Conservation (phyloP, 2,113 vertebrate species). For the Prolemur simus region DNA sequence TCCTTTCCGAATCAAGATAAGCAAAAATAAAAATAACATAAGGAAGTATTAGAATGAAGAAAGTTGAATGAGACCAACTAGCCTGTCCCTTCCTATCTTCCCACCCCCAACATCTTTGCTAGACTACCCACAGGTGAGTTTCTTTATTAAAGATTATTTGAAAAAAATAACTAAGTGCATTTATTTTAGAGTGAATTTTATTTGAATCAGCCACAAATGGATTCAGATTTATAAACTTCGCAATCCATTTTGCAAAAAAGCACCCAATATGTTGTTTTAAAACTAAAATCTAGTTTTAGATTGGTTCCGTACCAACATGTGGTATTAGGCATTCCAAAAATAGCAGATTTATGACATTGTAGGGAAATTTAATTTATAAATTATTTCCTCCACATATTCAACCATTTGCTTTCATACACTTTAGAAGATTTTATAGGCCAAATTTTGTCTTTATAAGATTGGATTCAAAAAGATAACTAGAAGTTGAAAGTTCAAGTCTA, state of each 20-base stretch:
- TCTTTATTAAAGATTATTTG: neutral
- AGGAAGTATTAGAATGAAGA: neutral
- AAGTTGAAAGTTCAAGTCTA: conserved; percentile 54
- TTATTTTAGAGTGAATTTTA: neutral
- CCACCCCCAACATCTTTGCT: rapidly evolving
- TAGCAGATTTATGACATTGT: neutral
- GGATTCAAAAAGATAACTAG: neutral
- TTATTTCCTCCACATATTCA: neutral
- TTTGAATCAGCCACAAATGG: neutral
- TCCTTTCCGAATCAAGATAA: neutral
- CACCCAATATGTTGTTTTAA: neutral
- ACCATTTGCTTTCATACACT: conserved; percentile 46
- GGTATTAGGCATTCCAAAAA: neutral
- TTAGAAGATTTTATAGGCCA: conserved; percentile 17
- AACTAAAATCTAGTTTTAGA: neutral
- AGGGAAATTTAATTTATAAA: conserved; percentile 4
- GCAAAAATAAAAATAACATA: neutral
- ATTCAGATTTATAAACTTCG: neutral
- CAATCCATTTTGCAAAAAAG: neutral
- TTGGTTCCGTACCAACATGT: neutral
- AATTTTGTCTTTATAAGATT: neutral
- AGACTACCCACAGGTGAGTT: neutral
- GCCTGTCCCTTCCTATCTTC: neutral
- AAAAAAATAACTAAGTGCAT: neutral
- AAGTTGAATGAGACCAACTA: neutral